These are phyloP conservation scores for Crax fasciolata DNA, from an alignment of 2,797 vertebrate genomes.

Conservation along the genomic window DNA sequence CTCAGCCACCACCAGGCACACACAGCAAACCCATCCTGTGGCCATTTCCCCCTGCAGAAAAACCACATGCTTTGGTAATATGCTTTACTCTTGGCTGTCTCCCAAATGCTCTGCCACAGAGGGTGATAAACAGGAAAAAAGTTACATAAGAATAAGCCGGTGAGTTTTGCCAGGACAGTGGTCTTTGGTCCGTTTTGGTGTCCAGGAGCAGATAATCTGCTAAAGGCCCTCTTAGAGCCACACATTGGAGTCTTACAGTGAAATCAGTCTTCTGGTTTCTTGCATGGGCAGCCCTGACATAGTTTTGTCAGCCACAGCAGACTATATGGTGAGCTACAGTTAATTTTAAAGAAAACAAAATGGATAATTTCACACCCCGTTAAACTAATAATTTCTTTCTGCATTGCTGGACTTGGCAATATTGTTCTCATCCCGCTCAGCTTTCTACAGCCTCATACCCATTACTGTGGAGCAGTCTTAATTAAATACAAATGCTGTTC, in stretches of 20 bases:
- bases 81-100: neutral
- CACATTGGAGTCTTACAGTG: neutral
- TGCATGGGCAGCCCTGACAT: neutral
- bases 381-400: conserved; percentile 77
- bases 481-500: conserved; percentile 58
- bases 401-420: conserved; percentile 39
- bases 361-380: conserved; percentile 68
- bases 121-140: neutral
- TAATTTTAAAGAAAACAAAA: conserved; percentile 65
- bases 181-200: neutral
- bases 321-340: conserved; percentile 3
- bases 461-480: conserved; percentile 39
- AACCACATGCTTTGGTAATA: neutral
- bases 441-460: neutral
- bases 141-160: neutral
- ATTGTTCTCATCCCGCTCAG: neutral
- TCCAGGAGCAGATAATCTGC: neutral
- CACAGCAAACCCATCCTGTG: neutral
- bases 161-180: neutral
- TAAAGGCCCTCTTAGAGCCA: neutral
- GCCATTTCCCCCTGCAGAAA: neutral
- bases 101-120: neutral
- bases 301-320: neutral
- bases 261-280: neutral
- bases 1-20: neutral